Conservation (phyloP, 2,888 invertebrate genomes). For the Chrysopilus asiliformis region DNA sequence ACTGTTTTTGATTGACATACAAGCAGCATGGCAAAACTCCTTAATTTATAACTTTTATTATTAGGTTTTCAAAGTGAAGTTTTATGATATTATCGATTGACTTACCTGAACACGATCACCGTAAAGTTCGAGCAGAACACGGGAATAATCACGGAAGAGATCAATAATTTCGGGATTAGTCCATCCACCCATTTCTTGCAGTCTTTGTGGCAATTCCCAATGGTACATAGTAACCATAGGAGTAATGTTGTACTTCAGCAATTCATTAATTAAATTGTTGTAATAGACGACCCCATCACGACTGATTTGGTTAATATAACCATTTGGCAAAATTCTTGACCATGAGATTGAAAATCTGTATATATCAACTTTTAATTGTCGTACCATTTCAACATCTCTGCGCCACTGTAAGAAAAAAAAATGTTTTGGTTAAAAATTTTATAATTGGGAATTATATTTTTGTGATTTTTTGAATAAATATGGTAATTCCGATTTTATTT, state of each 20-base stretch:
- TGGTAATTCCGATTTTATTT: no score
- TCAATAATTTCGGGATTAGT: constrained; percentile 50
- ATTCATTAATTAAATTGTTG: constrained; percentile 56
- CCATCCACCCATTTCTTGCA: constrained; percentile 57
- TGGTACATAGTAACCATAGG: constrained; percentile 61
- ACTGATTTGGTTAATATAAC: constrained; percentile 51
- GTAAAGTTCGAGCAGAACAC: constrained; percentile 45
- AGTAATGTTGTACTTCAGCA: constrained; percentile 49
- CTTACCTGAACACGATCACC: constrained; percentile 45
- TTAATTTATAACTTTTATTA: neutral
- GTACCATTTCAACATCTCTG: constrained; percentile 48
- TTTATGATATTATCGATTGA: neutral
- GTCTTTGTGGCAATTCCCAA: constrained; percentile 53
- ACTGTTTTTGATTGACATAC: no score
- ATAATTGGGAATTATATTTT: no score
- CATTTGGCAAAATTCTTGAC: constrained; percentile 60
- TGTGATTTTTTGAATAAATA: no score
- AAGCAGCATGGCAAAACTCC: no score
- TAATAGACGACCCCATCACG: constrained; percentile 62
- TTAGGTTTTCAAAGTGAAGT: neutral
- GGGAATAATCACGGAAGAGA: constrained; percentile 50
- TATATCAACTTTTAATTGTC: constrained; percentile 47
- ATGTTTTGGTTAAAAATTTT: no score
- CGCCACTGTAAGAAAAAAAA: constrained; percentile 39
- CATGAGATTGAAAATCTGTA: constrained; percentile 66